phyloP scores from a whole-genome alignment of 1,140 invertebrate species.

The Bradysia coprophila region DNA sequence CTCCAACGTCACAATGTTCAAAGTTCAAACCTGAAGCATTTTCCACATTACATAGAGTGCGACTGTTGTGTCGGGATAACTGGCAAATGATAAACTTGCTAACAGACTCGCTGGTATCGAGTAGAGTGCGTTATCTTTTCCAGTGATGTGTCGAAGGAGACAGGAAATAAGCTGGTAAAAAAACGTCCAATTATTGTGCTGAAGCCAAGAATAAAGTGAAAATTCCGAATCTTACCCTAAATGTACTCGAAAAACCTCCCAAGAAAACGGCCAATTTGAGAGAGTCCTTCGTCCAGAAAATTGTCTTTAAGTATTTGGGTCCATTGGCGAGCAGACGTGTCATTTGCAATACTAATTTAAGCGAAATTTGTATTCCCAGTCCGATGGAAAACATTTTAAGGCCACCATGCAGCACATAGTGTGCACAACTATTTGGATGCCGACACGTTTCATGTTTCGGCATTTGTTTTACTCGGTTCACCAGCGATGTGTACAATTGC shows the following conservation, averaged over 20 bases:
- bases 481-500: constrained; percentile 25
- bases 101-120: constrained; percentile 43
- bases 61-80: constrained; percentile 46
- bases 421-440: constrained; percentile 37
- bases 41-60: constrained; percentile 56
- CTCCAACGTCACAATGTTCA: constrained; percentile 3
- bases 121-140: constrained; percentile 33
- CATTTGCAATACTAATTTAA: constrained; percentile 28
- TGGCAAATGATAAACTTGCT: constrained; percentile 37
- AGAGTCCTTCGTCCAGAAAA: constrained; percentile 30
- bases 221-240: constrained; percentile 37
- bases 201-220: too few species aligned
- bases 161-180: constrained; percentile 37
- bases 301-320: constrained; percentile 27
- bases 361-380: constrained; percentile 32
- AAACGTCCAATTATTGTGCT: too few species aligned
- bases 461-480: constrained; percentile 27
- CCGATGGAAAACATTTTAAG: constrained; percentile 36
- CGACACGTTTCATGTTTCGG: constrained; percentile 33
- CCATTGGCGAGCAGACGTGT: constrained; percentile 27
- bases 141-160: constrained; percentile 29
- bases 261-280: constrained; percentile 39
- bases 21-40: constrained; percentile 32
- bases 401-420: constrained; percentile 33
- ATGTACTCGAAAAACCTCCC: constrained; percentile 39